A percentile compares a stretch with the other conserved stretches of the same genome.
Evolutionary conservation across 2,113 vertebrate genomes (phyloP).

Genomic region (Erythrolamprus reginae): DNA sequence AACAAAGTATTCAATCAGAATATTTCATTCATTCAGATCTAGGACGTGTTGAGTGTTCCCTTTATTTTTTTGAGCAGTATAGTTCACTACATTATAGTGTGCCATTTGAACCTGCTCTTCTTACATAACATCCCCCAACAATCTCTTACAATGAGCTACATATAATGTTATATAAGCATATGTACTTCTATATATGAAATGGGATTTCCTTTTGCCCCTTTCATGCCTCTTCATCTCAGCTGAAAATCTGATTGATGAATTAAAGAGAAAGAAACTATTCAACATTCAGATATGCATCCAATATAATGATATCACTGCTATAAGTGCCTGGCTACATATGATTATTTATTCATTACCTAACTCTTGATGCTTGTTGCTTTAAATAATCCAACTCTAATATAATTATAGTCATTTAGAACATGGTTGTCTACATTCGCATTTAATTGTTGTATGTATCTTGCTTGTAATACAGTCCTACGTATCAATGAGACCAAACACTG

Average conservation of each 20-base stretch:
- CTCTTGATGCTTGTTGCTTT: background rate
- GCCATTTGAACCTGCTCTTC: background rate
- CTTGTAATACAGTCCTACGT: background rate
- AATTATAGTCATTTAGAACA: background rate
- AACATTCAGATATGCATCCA: background rate
- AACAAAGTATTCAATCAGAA: too few relatives aligned
- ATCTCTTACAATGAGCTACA: background rate
- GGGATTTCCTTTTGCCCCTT: background rate
- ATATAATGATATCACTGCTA: background rate
- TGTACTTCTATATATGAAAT: background rate
- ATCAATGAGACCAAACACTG: background rate
- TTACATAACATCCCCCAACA: background rate
- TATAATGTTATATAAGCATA: background rate
- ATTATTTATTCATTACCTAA: background rate
- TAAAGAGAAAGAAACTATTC: background rate
- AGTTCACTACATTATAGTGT: too few relatives aligned
- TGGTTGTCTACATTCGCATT: background rate
- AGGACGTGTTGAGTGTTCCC: too few relatives aligned
- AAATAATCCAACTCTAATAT: background rate
- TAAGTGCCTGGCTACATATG: background rate
- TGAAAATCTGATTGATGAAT: background rate
- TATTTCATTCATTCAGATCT: too few relatives aligned
- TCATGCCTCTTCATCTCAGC: background rate
- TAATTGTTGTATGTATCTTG: background rate
- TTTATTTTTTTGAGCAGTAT: too few relatives aligned